phyloP scores from a whole-genome alignment of 1,140 invertebrate species.

The Habropoda laboriosa region DNA sequence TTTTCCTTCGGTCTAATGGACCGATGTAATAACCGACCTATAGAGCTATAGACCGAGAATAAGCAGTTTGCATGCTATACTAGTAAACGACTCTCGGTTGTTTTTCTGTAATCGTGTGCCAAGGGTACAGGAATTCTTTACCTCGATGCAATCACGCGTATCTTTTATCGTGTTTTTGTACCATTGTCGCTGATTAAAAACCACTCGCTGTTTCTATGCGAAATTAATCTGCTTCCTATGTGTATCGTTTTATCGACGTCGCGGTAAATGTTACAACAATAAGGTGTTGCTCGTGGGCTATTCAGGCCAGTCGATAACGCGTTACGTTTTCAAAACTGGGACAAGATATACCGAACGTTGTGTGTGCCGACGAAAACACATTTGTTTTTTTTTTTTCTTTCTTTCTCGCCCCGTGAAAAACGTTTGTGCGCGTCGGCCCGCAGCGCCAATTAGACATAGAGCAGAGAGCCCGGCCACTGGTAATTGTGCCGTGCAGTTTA shows the following conservation, averaged over 20 bases:
- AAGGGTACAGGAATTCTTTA: not conserved
- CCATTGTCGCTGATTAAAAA: not conserved
- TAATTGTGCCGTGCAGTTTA: not conserved
- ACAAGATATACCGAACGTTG: constrained; percentile 2
- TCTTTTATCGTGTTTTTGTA: not conserved
- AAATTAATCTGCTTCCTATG: not conserved
- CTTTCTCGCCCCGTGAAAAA: not conserved
- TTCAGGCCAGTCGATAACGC: not conserved
- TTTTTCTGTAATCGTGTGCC: not conserved
- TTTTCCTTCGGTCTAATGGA: not conserved
- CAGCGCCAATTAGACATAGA: constrained; percentile 10
- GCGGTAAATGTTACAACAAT: not conserved
- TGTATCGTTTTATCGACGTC: no score
- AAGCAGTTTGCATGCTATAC: not conserved
- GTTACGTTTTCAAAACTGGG: constrained; percentile 9
- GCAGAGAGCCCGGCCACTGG: not conserved
- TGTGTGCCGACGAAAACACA: not conserved
- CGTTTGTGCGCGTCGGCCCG: not conserved
- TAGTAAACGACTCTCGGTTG: not conserved
- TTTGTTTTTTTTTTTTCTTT: no score
- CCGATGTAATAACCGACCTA: not conserved
- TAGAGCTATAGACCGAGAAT: not conserved
- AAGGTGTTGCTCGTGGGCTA: not conserved
- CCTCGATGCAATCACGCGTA: not conserved
- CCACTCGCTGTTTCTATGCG: not conserved